Conservation (phyloP, 2,888 invertebrate genomes). For the Sinhomidia bicolor region DNA sequence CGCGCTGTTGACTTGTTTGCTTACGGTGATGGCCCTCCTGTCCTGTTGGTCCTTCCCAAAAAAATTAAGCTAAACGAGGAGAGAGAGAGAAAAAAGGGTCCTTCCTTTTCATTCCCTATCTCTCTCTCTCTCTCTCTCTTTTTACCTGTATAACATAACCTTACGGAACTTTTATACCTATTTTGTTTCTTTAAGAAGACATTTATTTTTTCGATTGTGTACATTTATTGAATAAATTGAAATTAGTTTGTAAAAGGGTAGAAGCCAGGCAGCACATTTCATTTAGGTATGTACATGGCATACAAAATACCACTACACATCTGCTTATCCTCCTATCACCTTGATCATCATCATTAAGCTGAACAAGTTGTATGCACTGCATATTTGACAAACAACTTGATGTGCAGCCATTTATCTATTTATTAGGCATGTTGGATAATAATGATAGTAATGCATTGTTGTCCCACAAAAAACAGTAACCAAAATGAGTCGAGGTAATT, state of each 20-base stretch:
- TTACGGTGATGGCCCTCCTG: slow-evolving; percentile 55
- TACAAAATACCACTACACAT: slow-evolving; percentile 20
- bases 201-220: slow-evolving; percentile 48
- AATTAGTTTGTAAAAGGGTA: slow-evolving; percentile 8
- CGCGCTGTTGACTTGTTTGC: slow-evolving; percentile 64
- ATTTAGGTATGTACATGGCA: neutral
- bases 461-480: slow-evolving; percentile 45
- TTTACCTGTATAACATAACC: slow-evolving; percentile 4
- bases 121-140: too few species aligned
- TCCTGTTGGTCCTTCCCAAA: slow-evolving; percentile 51
- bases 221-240: slow-evolving; percentile 5
- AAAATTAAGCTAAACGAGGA: slow-evolving; percentile 54
- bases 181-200: slow-evolving; percentile 48
- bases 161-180: neutral
- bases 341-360: slow-evolving; percentile 64
- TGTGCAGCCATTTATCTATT: slow-evolving; percentile 63
- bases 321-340: slow-evolving; percentile 54
- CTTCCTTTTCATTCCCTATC: slow-evolving; percentile 31
- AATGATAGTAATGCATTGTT: neutral
- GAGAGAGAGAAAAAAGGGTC: neutral
- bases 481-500: slow-evolving; percentile 57
- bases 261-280: neutral
- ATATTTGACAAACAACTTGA: slow-evolving; percentile 70
- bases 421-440: neutral
- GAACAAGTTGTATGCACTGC: slow-evolving; percentile 61